A percentile compares a stretch with the other conserved stretches of the same genome.
phyloP scores from a whole-genome alignment of 1,140 invertebrate species.

The Charaxes varanes region DNA sequence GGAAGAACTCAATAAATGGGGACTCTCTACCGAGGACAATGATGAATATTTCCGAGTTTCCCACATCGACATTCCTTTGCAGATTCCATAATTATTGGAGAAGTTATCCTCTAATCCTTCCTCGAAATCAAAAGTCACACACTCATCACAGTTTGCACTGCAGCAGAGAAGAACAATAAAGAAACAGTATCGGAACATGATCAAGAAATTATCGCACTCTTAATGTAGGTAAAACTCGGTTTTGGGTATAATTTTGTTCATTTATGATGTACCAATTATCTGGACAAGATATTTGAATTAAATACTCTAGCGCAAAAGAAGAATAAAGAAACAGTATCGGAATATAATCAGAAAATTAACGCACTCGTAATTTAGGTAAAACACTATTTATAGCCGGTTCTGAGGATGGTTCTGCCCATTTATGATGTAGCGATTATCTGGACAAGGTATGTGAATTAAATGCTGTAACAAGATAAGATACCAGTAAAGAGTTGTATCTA shows the following conservation, averaged over 20 bases:
- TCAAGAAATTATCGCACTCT: too few species aligned
- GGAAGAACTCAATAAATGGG: conserved; percentile 10
- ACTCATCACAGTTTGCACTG: conserved; percentile 15
- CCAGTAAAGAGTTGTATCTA: too few species aligned
- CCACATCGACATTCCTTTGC: conserved; percentile 1
- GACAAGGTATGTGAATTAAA: too few species aligned
- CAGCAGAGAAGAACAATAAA: conserved; percentile 7
- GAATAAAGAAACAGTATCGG: conserved; percentile 8
- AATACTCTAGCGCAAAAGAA: conserved; percentile 7
- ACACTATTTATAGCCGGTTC: too few species aligned
- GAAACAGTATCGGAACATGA: conserved; percentile 9
- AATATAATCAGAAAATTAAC: conserved; percentile 6
- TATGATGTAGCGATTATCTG: too few species aligned
- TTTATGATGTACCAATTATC: too few species aligned
- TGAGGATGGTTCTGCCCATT: too few species aligned
- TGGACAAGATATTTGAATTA: too few species aligned
- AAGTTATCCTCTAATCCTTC: background rate
- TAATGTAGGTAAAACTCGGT: too few species aligned
- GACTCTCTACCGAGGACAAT: conserved; percentile 7
- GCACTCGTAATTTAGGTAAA: too few species aligned
- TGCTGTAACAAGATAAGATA: too few species aligned
- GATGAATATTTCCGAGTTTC: conserved; percentile 10
- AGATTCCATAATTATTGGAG: conserved; percentile 1
- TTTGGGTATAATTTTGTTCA: too few species aligned
- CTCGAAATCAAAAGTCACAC: conserved; percentile 18